Evolutionary conservation across 1,140 invertebrate genomes (phyloP).

Genomic region (Anoplophora glabripennis): DNA sequence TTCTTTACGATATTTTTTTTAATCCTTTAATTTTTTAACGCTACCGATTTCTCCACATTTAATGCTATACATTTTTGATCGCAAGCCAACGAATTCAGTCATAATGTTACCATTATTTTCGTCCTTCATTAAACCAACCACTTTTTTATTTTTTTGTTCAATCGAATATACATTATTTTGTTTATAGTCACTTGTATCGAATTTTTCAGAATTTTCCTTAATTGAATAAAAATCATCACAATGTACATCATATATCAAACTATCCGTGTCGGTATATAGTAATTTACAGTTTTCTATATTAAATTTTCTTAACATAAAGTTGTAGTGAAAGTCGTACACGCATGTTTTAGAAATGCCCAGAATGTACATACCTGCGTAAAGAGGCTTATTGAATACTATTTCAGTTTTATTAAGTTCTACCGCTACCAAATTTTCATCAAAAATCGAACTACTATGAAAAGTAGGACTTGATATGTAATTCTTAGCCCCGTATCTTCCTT

Average conservation of each 20-base stretch:
- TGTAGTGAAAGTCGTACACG: slow-evolving; percentile 43
- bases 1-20: not conserved
- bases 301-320: slow-evolving; percentile 31
- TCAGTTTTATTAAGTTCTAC: slow-evolving; percentile 40
- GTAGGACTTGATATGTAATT: slow-evolving; percentile 14
- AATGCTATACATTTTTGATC: no score
- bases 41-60: not conserved
- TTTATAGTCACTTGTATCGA: no score
- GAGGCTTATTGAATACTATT: slow-evolving; percentile 44
- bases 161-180: no score
- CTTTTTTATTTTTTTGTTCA: no score
- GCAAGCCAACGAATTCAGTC: no score
- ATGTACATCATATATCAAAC: slow-evolving; percentile 41
- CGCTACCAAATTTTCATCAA: slow-evolving; percentile 43
- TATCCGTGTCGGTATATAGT: slow-evolving; percentile 49
- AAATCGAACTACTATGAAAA: slow-evolving; percentile 34
- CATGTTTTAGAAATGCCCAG: slow-evolving; percentile 40
- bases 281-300: slow-evolving; percentile 27
- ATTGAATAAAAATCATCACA: not conserved
- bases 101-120: no score
- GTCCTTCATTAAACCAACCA: no score
- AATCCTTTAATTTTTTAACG: not conserved
- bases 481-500: no score
- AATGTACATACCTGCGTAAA: slow-evolving; percentile 38
- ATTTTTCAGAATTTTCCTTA: not conserved